A percentile compares a stretch with the other conserved stretches of the same genome.
phyloP scores from a whole-genome alignment of 2,113 vertebrate species.

The Halichoerus grypus region DNA sequence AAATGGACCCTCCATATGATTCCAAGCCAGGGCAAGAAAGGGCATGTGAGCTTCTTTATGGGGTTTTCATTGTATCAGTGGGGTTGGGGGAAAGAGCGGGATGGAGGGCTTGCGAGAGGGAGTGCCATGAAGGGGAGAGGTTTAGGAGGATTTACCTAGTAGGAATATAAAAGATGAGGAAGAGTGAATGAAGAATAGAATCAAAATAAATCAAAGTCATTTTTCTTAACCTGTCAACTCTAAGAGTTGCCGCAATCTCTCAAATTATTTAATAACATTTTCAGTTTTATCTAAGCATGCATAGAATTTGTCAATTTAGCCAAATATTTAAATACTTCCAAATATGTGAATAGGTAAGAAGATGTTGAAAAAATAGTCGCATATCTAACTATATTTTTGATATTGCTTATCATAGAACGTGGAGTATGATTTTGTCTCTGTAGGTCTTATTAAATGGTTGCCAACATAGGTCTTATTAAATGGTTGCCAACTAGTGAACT shows the following conservation, averaged over 20 bases:
- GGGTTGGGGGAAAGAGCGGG: no score
- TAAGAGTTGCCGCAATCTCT: neutral
- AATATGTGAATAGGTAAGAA: neutral
- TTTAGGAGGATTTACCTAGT: no score
- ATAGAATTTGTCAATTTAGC: neutral
- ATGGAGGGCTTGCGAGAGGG: fast-evolving
- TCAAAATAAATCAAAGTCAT: neutral
- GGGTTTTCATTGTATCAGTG: fast-evolving
- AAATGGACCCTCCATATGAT: no score
- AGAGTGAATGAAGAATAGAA: no score
- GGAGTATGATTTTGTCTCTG: neutral
- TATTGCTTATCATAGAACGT: fast-evolving
- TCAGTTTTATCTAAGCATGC: neutral
- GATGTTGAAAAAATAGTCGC: neutral
- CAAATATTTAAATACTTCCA: neutral
- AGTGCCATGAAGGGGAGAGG: fast-evolving
- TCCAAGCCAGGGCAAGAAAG: neutral
- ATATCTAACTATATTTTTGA: neutral
- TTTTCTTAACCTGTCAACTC: neutral
- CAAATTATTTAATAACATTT: neutral
- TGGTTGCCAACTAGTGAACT: no score
- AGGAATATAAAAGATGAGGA: neutral
- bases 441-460: neutral
- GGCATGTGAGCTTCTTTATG: neutral
- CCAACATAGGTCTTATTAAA: neutral